Evolutionary conservation across 2,888 invertebrate genomes (phyloP), one percentile per base, ranked within the genome.

Genomic region (Agrochola macilenta): DNA sequence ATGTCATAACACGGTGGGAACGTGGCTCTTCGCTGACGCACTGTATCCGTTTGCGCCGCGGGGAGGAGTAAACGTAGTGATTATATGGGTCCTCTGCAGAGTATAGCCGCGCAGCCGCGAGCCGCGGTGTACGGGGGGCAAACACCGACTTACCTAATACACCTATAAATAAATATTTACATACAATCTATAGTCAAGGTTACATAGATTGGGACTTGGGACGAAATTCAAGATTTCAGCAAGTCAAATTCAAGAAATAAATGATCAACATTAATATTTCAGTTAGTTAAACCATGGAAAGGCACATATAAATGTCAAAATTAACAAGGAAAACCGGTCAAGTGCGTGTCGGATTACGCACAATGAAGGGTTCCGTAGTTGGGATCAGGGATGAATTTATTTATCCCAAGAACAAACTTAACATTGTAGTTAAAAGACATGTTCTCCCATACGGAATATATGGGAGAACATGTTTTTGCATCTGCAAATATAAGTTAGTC

Each of bases 11-110:
- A 49, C 52, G 20, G 54, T 14, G 39, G 49, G 71, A 54, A 73
- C 69, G 57, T 65, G 69, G 35, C 30, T 71, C 57, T 61, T 72
- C 54, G 71, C 65, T 66, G 74, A 72, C 81, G 69, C 76, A 65
- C 71, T 58, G 75, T 70, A 74, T 71, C 76, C 81, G 74, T 74
- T 80, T 83, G 76, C 71, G 76, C 46, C 69, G 81, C 49, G 64
- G 80, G 69, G 81, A 73, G 69, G 52, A 81, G 77, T 64, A 65
- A 54, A 71, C 61, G 74, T 77, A 84, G 72, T 81, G 83, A 83
- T 77, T 81, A 69, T 69, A 52, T 65, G 58, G 58, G 39, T 74
- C 80, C 81, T 17, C 73, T 70, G 65, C 72, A 65, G 57, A 74
- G 65, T 65, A 63, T 64, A 58, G 58, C n/a, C 64, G 82, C 81